phyloP scores from a whole-genome alignment of 2,113 vertebrate genomes.

The Setophaga kirtlandii region DNA sequence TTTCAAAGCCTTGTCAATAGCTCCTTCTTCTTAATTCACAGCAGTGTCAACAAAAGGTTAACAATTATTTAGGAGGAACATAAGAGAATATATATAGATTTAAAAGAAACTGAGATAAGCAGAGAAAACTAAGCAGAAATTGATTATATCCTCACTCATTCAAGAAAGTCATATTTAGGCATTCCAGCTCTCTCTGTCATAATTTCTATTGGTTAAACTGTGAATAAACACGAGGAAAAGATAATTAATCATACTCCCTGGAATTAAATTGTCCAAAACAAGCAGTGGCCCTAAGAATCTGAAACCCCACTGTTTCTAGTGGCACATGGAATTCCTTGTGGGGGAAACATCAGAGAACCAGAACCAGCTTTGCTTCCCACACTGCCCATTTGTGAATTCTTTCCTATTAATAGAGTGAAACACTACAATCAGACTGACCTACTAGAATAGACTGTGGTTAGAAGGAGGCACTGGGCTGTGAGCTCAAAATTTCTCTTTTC shows the following conservation, averaged over 20 bases:
- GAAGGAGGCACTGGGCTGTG: neutral
- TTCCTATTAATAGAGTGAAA: constrained; percentile 29
- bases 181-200: neutral
- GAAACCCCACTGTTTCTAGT: neutral
- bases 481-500: neutral
- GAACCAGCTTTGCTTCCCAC: constrained; percentile 23
- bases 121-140: neutral
- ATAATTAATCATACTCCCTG: neutral
- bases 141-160: neutral
- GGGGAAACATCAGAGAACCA: neutral
- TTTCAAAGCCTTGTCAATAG: neutral
- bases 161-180: neutral
- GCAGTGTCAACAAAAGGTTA: neutral
- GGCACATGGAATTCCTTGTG: neutral
- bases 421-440: neutral
- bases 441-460: neutral
- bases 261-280: neutral
- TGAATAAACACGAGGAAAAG: neutral
- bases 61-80: neutral
- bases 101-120: neutral
- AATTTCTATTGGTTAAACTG: neutral
- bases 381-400: neutral
- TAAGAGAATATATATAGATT: neutral
- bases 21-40: neutral
- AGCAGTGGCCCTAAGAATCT: neutral